Evolutionary conservation across 2,113 vertebrate genomes (phyloP).

Genomic region (Callopanchax toddi): DNA sequence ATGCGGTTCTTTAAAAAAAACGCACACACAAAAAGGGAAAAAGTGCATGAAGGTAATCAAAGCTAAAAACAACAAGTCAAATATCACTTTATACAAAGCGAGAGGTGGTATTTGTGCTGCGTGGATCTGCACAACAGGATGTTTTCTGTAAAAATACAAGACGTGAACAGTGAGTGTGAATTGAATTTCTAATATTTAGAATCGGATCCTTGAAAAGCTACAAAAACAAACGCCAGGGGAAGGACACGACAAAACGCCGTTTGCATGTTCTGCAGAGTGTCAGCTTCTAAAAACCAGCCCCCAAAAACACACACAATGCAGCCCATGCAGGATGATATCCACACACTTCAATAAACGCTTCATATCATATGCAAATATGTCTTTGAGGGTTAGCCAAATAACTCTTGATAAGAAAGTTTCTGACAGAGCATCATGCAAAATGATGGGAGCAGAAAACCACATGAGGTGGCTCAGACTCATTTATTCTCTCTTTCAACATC

Average conservation of each 20-base stretch:
- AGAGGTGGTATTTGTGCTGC: conserved; percentile 32
- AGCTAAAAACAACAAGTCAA: conserved; percentile 46
- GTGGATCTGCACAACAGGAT: conserved; percentile 16
- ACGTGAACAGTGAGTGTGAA: conserved; percentile 4
- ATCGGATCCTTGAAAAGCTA: conserved; percentile 5
- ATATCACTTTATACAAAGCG: conserved; percentile 38
- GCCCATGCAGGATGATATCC: background rate
- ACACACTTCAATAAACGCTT: conserved; percentile 9
- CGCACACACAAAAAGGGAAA: conserved; percentile 36
- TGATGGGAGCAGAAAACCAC: conserved; percentile 12
- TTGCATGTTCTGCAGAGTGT: conserved; percentile 23
- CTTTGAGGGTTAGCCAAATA: conserved; percentile 13
- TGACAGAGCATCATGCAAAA: conserved; percentile 45
- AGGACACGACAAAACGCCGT: background rate
- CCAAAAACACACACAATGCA: background rate
- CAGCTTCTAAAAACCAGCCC: conserved; percentile 5
- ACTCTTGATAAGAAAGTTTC: conserved; percentile 13
- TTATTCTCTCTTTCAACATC: conserved; percentile 9
- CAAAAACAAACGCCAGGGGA: background rate
- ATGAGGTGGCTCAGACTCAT: conserved; percentile 5
- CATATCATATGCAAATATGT: conserved; percentile 46
- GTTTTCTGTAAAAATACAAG: conserved; percentile 15
- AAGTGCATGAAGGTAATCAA: conserved; percentile 51
- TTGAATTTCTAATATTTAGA: conserved; percentile 17
- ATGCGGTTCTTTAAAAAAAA: conserved; percentile 45